Percentiles rank a stretch among this genome's conserved stretches.
Evolutionary conservation across 2,888 invertebrate species (phyloP).

Genomic region (Vanessa cardui): DNA sequence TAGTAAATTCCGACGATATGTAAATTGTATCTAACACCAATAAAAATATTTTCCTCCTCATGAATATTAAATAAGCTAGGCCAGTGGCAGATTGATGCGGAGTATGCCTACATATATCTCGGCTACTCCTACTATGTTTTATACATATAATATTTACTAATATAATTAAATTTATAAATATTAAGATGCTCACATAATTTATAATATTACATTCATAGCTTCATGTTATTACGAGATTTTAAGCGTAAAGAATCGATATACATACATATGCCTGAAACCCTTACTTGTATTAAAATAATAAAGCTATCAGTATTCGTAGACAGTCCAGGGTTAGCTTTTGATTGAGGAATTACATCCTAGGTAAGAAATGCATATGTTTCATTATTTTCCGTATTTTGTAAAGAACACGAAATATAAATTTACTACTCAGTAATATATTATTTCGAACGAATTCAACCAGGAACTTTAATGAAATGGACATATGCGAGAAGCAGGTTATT

Average conservation of each 20-base stretch:
- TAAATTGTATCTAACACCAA: slow-evolving; percentile 71
- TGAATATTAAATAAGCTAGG: slow-evolving; percentile 43
- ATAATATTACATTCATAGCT: slow-evolving; percentile 6
- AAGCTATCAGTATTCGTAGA: no score
- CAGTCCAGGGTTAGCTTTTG: no score
- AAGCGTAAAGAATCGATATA: background rate
- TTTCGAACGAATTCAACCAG: no score
- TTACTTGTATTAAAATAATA: background rate
- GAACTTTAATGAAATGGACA: no score
- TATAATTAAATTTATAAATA: slow-evolving; percentile 13
- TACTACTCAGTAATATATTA: no score
- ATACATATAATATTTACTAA: slow-evolving; percentile 7
- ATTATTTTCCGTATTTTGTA: no score
- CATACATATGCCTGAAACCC: slow-evolving; percentile 7
- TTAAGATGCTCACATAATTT: background rate
- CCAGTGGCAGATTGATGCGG: slow-evolving; percentile 32
- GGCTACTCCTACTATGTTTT: slow-evolving; percentile 3
- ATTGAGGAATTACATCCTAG: no score
- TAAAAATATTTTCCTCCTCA: slow-evolving; percentile 53
- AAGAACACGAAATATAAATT: no score
- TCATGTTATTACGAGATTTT: background rate
- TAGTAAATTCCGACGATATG: slow-evolving; percentile 66
- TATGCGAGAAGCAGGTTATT: background rate
- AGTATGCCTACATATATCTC: slow-evolving; percentile 1
- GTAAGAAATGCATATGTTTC: no score